phyloP scores from a whole-genome alignment of 2,888 invertebrate species.

The Idaea straminata region DNA sequence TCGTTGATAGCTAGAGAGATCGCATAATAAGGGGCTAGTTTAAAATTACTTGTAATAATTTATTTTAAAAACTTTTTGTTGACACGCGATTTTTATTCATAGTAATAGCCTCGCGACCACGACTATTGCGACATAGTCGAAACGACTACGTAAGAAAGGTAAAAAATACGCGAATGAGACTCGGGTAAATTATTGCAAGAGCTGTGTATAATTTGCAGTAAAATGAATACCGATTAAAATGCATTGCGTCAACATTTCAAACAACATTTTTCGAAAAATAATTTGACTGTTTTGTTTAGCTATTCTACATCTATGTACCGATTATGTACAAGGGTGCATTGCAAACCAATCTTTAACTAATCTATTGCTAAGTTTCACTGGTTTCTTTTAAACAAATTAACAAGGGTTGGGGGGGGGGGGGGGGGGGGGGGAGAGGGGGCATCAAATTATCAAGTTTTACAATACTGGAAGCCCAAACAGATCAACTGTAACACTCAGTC shows the following conservation, averaged over 20 bases:
- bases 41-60: no score
- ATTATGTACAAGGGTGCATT: neutral
- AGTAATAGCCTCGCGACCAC: no score
- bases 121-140: no score
- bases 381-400: conserved; percentile 2
- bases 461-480: conserved; percentile 76
- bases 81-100: no score
- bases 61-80: no score
- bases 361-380: conserved; percentile 4
- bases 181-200: no score
- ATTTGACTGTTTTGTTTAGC: neutral
- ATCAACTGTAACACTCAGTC: conserved; percentile 76
- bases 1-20: no score
- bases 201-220: no score
- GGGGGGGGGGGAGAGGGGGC: conserved; percentile 42
- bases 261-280: neutral
- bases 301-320: neutral
- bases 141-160: no score
- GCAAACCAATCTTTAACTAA: neutral
- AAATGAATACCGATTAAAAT: no score
- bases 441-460: conserved; percentile 63
- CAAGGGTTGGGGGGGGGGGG: conserved; percentile 16
- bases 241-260: neutral
- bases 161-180: no score
- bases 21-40: no score